Base-by-base conservation (phyloP, 2,888 invertebrate species). In the Drosophila flavopinicola region DNA sequence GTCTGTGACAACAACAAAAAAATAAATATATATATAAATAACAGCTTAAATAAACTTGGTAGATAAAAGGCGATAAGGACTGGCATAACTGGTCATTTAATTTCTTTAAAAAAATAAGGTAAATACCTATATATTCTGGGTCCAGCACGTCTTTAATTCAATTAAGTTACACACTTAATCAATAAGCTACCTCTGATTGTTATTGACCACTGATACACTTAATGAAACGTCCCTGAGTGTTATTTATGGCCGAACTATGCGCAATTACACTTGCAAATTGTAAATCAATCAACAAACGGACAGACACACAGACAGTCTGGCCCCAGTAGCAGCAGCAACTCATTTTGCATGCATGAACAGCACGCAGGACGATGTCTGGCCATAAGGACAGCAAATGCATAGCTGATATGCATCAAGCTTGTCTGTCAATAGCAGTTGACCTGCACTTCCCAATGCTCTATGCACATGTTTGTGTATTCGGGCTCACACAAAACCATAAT, bases 281-380 rank as follows among this genome's bases (percentile, higher is more conserved):
- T 72, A 76, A 78, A 78, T 84, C 80, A 78, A 76, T 78, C 77
- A 71, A 51, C 51, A 61, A 65, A 67, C 66, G 30, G 60, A 51
- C 59, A 54, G 37, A 13, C 39, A n/a, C n/a, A n/a, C n/a, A n/a
- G n/a, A n/a, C n/a, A n/a, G n/a, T 27, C 39, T 37, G 25, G 33
- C 24, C 20, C 10, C n/a, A n/a, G n/a, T n/a, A n/a, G n/a, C n/a
- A 41, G 20, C 20, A 2, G 20, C 20, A 20, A 20, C 20, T 71
- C 57, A 76, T 71, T 63, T 44, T 24, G 29, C 35, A 75, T 72
- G 84, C 73, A 78, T 54, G 54, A 52, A 20, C 61, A 56, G 47
- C 49, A 42, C 3, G 1, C 11, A 45, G 56, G 15, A 45, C 24
- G n/a, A 39, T 6, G 11, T 9, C 37, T 9, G 15, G n/a, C 37